phyloP scores from a whole-genome alignment of 2,888 invertebrate genomes.

The Lottia scabra region DNA sequence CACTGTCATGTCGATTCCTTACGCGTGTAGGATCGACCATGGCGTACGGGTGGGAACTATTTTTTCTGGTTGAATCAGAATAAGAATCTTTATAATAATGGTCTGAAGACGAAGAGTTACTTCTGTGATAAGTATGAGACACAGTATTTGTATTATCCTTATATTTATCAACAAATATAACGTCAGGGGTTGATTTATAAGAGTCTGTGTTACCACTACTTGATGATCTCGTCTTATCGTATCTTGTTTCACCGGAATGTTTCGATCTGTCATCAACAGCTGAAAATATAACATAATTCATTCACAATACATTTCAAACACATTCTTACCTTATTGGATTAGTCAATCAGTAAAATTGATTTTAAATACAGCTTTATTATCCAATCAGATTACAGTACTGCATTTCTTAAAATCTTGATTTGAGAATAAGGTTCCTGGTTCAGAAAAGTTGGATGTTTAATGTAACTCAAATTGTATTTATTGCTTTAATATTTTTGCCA shows the following conservation, averaged over 20 bases:
- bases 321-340: too few relatives aligned
- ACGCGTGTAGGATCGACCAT: conserved; percentile 35
- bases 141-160: conserved; percentile 14
- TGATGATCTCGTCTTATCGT: conserved; percentile 19
- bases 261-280: conserved; percentile 25
- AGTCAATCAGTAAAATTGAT: too few relatives aligned
- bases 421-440: too few relatives aligned
- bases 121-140: conserved; percentile 12
- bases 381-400: too few relatives aligned
- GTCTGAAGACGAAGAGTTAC: conserved; percentile 9
- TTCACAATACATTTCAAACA: too few relatives aligned
- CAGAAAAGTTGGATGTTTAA: too few relatives aligned
- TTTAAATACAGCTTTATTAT: too few relatives aligned
- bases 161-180: conserved; percentile 1
- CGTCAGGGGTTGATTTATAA: conserved; percentile 10
- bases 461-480: too few relatives aligned
- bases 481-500: too few relatives aligned
- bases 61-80: conserved; percentile 20
- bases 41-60: conserved; percentile 28
- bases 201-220: conserved; percentile 43
- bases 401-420: too few relatives aligned
- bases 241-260: conserved; percentile 32
- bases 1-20: conserved; percentile 44
- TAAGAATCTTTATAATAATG: conserved; percentile 8
- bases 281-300: conserved; percentile 7